A percentile compares a stretch with the other conserved stretches of the same genome.
These are phyloP conservation scores for Macroteleia sp. DNA, from an alignment of 2,888 invertebrate species.

Conservation along the genomic window DNA sequence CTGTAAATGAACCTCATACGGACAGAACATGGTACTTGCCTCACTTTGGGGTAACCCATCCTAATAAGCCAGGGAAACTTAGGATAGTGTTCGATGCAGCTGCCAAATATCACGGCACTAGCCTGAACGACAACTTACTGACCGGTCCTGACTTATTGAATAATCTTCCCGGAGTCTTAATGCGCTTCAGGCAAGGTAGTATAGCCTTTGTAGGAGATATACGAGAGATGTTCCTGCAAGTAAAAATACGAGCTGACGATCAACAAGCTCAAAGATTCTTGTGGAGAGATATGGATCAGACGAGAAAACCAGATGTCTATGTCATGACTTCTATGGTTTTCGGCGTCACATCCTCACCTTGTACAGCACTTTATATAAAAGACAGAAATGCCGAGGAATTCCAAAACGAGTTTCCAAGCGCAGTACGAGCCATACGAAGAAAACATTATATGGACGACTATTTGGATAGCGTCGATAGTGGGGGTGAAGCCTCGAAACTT, in stretches of 20 bases:
- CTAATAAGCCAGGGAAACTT: slow-evolving; percentile 69
- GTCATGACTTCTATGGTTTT: slow-evolving; percentile 69
- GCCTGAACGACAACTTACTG: slow-evolving; percentile 69
- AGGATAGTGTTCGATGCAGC: slow-evolving; percentile 48
- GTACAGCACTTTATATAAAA: slow-evolving; percentile 48
- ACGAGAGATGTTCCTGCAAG: slow-evolving; percentile 72
- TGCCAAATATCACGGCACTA: slow-evolving; percentile 57
- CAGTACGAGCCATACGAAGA: too few relatives aligned
- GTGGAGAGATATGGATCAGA: slow-evolving; percentile 46
- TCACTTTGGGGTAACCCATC: not conserved
- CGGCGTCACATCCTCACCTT: slow-evolving; percentile 56
- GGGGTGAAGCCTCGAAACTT: too few relatives aligned
- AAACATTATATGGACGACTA: too few relatives aligned
- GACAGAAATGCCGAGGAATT: not conserved
- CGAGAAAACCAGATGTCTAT: slow-evolving; percentile 40
- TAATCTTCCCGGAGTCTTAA: slow-evolving; percentile 74
- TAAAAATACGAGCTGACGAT: slow-evolving; percentile 68
- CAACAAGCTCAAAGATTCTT: slow-evolving; percentile 63
- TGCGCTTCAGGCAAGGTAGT: slow-evolving; percentile 75
- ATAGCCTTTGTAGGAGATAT: slow-evolving; percentile 75
- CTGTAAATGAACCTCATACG: too few relatives aligned
- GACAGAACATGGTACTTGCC: too few relatives aligned
- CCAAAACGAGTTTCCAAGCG: too few relatives aligned
- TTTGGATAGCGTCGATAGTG: too few relatives aligned
- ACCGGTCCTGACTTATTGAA: slow-evolving; percentile 75